A percentile compares a stretch with the other conserved stretches of the same genome.
Conservation (phyloP, 2,888 invertebrate species). For the Tortrix viridana region DNA sequence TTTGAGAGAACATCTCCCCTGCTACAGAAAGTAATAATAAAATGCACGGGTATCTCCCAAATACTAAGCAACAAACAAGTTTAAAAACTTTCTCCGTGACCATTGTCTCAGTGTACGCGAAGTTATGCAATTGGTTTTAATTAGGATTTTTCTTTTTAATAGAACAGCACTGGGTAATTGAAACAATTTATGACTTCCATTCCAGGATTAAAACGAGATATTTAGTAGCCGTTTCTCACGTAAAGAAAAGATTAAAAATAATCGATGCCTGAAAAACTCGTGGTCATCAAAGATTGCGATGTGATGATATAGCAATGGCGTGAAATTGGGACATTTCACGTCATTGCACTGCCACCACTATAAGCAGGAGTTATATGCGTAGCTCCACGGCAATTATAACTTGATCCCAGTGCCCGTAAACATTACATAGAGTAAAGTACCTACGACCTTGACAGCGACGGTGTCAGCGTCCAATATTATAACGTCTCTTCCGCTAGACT, state of each 20-base stretch:
- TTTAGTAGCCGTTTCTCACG: conserved; percentile 56
- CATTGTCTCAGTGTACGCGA: conserved; percentile 9
- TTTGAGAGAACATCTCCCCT: too few species aligned
- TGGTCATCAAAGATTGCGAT: conserved; percentile 57
- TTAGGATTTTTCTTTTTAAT: conserved; percentile 52
- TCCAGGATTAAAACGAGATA: conserved; percentile 46
- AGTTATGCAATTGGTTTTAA: conserved; percentile 48
- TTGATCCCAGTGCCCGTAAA: too few species aligned
- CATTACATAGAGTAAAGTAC: too few species aligned
- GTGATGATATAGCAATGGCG: conserved; percentile 51
- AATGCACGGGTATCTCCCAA: background rate
- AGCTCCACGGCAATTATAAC: too few species aligned
- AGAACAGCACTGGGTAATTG: conserved; percentile 49
- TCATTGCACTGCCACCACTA: too few species aligned
- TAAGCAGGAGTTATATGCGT: too few species aligned
- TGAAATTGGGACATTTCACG: too few species aligned
- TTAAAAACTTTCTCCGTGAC: conserved; percentile 22
- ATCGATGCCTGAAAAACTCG: conserved; percentile 56
- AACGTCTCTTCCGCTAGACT: too few species aligned
- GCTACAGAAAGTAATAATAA: too few species aligned
- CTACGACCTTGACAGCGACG: too few species aligned
- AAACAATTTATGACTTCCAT: conserved; percentile 42
- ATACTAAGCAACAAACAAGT: conserved; percentile 10
- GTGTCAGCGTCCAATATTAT: too few species aligned
- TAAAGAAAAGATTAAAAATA: conserved; percentile 60